Evolutionary conservation across 35 echinoderm and acorn worm genomes (phyloP), one percentile per base, ranked within the genome.

Genomic region (Ptychodera flava): DNA sequence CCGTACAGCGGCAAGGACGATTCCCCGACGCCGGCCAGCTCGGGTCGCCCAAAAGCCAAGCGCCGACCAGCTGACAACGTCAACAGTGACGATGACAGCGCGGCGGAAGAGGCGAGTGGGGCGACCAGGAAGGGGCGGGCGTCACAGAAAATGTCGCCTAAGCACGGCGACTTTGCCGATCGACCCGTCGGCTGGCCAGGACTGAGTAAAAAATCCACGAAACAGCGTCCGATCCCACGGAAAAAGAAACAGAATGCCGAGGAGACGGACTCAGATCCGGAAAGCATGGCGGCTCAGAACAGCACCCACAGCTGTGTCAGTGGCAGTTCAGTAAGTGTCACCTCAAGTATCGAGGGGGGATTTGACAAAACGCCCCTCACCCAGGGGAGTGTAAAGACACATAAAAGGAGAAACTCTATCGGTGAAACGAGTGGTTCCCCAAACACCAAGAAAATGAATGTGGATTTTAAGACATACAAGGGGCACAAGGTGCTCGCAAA

Each of bases 401-500:
- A 64, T 6, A 64, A 6, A 64, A 6, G 45, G 45, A 64, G 45
- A 64, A 64, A 64, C 22, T 64, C 45, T 64, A 12, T 64, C 22
- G 45, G 22, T 64, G 45, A 64, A 64, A n/a, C n/a, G n/a, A 64
- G 45, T 22, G 45, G 45, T 6, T 64, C 92, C 15, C 95, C 95
- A 16, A 80, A 87, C 0, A 30, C 30, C 28, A 97, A 97, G 82
- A 97, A 94, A 79, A n/a, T 90, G n/a, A 87, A 87, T 80, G 36
- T 89, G 36, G 92, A 94, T 91, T 36, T 87, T 15, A 91, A 88
- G 78, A 89, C 91, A 12, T 92, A 81, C 37, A 90, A 83, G 64
- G 88, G 90, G 28, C 79, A 82, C 32, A 77, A 90, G 33, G 95
- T 97, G 31, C 79, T 97, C 31, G 95, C 95, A 10, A 85, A 78